These are phyloP conservation scores for Napeogenes sylphis DNA, from an alignment of 2,888 invertebrate genomes.

Conservation along the genomic window DNA sequence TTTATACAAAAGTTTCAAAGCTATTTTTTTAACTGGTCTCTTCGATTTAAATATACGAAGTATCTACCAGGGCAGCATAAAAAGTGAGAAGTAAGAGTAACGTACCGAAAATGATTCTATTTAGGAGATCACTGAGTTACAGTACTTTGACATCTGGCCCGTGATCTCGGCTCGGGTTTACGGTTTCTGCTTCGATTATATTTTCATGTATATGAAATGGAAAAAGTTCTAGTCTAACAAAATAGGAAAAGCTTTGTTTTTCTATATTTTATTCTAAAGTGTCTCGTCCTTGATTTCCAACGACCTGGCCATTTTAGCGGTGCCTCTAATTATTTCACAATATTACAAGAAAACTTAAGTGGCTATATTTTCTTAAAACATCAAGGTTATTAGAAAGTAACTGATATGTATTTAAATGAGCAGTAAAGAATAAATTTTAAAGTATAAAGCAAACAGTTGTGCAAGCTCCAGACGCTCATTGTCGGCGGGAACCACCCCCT, in stretches of 20 bases:
- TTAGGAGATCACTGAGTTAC: slow-evolving; percentile 35
- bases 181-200: slow-evolving; percentile 17
- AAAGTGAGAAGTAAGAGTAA: slow-evolving; percentile 35
- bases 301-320: too few species aligned
- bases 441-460: slow-evolving; percentile 30
- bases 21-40: background rate
- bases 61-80: slow-evolving; percentile 33
- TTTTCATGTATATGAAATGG: slow-evolving; percentile 14
- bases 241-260: background rate
- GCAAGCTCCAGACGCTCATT: slow-evolving; percentile 33
- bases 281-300: too few species aligned
- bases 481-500: slow-evolving; percentile 32
- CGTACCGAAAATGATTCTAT: slow-evolving; percentile 40
- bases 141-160: slow-evolving; percentile 34
- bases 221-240: slow-evolving; percentile 8
- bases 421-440: slow-evolving; percentile 14
- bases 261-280: background rate
- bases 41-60: slow-evolving; percentile 6
- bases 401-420: background rate
- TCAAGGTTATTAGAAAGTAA: slow-evolving; percentile 3
- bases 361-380: background rate
- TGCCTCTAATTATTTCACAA: background rate
- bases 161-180: slow-evolving; percentile 22
- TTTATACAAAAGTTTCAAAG: too few species aligned
- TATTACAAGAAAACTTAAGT: too few species aligned